A percentile compares a stretch with the other conserved stretches of the same genome.
phyloP scores from a whole-genome alignment of 1,140 invertebrate genomes.

The Trachymyrmex septentrionalis region DNA sequence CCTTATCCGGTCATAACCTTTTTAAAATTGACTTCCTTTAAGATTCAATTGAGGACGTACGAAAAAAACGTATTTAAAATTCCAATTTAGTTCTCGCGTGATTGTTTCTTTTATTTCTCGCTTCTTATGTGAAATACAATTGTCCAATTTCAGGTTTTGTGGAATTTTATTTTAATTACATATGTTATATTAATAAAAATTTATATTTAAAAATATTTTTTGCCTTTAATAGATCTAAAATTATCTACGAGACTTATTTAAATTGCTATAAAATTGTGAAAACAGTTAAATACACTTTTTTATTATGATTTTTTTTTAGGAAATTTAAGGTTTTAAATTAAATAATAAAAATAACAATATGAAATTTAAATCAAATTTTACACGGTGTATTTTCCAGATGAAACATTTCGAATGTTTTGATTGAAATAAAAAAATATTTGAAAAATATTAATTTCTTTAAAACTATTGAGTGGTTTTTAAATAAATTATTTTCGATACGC shows the following conservation, averaged over 20 bases:
- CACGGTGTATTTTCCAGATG: neutral
- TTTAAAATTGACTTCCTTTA: neutral
- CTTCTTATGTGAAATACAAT: neutral
- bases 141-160: neutral
- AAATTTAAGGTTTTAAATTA: neutral
- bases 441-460: slow-evolving; percentile 6
- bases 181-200: neutral
- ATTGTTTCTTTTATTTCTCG: slow-evolving; percentile 39
- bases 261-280: neutral
- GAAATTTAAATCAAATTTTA: neutral
- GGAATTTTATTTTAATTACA: neutral
- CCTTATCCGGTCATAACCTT: neutral
- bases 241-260: neutral
- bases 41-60: neutral
- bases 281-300: neutral
- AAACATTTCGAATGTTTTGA: neutral
- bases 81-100: neutral
- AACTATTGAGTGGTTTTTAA: neutral
- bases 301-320: neutral
- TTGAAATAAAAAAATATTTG: neutral
- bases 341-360: slow-evolving; percentile 3
- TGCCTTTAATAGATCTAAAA: neutral
- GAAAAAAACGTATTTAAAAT: neutral
- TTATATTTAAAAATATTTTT: neutral
- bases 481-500: neutral